phyloP scores from a whole-genome alignment of 2,888 invertebrate genomes.

The Stomorhina lunata region DNA sequence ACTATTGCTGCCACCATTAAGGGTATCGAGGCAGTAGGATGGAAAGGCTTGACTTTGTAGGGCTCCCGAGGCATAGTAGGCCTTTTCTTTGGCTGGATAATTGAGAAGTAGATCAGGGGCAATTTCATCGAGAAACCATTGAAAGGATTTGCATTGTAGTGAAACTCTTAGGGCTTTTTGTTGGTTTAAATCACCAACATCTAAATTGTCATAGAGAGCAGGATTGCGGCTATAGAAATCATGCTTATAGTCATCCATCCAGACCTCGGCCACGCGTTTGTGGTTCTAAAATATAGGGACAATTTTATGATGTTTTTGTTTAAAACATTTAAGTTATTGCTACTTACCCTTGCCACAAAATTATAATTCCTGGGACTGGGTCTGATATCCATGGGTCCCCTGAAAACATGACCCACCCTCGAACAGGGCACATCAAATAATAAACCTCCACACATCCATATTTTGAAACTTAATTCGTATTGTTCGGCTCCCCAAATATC shows the following conservation, averaged over 20 bases:
- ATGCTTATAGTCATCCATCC: slow-evolving; percentile 99
- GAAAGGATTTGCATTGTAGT: slow-evolving; percentile 93
- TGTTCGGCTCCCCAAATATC: slow-evolving; percentile 99
- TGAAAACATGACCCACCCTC: slow-evolving; percentile 93
- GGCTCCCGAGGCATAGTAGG: slow-evolving; percentile 89
- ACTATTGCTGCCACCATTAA: slow-evolving; percentile 78
- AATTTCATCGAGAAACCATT: slow-evolving; percentile 96
- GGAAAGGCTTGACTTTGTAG: slow-evolving; percentile 84
- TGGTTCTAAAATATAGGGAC: slow-evolving; percentile 85
- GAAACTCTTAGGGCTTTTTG: slow-evolving; percentile 88
- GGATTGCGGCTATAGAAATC: slow-evolving; percentile 90
- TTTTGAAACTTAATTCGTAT: slow-evolving; percentile 98
- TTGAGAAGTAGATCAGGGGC: slow-evolving; percentile 93
- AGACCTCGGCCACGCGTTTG: slow-evolving; percentile 95
- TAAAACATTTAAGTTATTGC: not conserved
- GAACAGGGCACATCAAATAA: slow-evolving; percentile 96
- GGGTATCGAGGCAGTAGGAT: slow-evolving; percentile 87
- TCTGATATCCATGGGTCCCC: slow-evolving; percentile 92
- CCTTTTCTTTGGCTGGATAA: slow-evolving; percentile 94
- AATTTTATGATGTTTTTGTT: not conserved
- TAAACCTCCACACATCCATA: slow-evolving; percentile 96
- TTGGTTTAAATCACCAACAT: slow-evolving; percentile 89
- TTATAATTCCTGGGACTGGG: slow-evolving; percentile 95
- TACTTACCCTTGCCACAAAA: slow-evolving; percentile 83
- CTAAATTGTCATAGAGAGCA: slow-evolving; percentile 84